These are phyloP conservation scores for Mormyrops attenuatus DNA, from an alignment of 2,797 vertebrate genomes.

Conservation along the genomic window DNA sequence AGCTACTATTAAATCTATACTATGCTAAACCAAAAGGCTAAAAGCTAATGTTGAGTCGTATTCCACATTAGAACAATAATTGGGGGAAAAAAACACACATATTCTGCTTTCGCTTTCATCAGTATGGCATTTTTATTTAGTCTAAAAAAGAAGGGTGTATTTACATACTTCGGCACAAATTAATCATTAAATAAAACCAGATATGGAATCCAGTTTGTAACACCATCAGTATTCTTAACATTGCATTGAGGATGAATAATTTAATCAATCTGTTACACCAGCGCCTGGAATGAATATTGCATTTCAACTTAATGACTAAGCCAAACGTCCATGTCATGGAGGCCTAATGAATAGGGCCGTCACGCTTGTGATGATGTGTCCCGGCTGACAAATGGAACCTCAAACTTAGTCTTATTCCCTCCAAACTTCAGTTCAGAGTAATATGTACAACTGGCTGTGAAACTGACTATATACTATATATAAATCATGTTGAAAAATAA, in stretches of 20 bases:
- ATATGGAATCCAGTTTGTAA: conserved; percentile 47
- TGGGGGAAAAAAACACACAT: conserved; percentile 17
- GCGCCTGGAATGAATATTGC: conserved; percentile 31
- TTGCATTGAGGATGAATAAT: conserved; percentile 37
- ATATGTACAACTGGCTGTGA: background rate
- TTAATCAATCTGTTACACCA: conserved; percentile 31
- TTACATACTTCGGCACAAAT: conserved; percentile 57
- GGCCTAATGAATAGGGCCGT: background rate
- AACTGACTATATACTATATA: conserved; percentile 8
- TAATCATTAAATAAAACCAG: conserved; percentile 46
- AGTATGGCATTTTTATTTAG: conserved; percentile 52
- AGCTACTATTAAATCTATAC: background rate
- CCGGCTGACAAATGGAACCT: background rate
- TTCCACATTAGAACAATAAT: background rate
- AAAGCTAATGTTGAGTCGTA: background rate
- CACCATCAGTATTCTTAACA: conserved; percentile 52
- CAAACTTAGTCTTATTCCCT: background rate
- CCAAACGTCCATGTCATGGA: background rate
- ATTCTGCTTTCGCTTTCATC: conserved; percentile 36
- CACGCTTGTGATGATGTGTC: background rate
- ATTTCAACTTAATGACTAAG: conserved; percentile 19
- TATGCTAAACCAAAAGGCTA: background rate
- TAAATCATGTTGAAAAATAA: conserved; percentile 14
- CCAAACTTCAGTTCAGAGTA: background rate
- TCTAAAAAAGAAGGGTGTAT: conserved; percentile 53